Evolutionary conservation across 2,888 invertebrate species (phyloP).

Genomic region (Tiphia femorata): DNA sequence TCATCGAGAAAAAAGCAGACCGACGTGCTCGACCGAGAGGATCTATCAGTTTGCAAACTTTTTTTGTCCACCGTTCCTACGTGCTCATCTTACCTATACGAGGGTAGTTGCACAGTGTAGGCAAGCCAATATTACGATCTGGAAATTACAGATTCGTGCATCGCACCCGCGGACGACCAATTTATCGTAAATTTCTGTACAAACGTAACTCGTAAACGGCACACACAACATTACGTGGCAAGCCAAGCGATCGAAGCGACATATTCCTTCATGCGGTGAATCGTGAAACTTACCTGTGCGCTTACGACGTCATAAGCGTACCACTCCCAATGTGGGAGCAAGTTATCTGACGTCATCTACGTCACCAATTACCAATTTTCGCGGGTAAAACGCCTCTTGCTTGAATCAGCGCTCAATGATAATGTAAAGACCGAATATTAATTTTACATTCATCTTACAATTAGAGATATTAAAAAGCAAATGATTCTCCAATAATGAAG

Average conservation of each 20-base stretch:
- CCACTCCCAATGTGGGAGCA: no score
- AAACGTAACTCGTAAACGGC: constrained; percentile 57
- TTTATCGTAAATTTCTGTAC: constrained; percentile 50
- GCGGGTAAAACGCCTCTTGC: no score
- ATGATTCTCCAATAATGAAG: no score
- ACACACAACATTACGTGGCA: constrained; percentile 67
- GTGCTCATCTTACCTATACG: constrained; percentile 39
- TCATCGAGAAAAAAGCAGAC: constrained; percentile 40
- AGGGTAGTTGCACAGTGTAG: constrained; percentile 27
- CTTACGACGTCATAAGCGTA: constrained; percentile 4
- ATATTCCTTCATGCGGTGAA: constrained; percentile 19
- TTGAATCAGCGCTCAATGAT: no score
- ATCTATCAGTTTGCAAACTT: neutral
- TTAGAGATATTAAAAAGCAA: no score
- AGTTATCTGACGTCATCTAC: no score
- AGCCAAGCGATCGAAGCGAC: constrained; percentile 50
- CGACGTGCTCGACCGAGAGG: constrained; percentile 10
- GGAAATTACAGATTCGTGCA: constrained; percentile 48
- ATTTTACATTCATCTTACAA: no score
- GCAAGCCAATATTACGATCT: constrained; percentile 47
- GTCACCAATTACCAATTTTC: no score
- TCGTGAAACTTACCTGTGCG: neutral
- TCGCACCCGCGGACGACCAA: constrained; percentile 50
- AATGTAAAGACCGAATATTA: no score
- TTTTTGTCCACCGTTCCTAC: neutral